Evolutionary conservation across 2,113 vertebrate species (phyloP).

Genomic region (Falco punctatus): DNA sequence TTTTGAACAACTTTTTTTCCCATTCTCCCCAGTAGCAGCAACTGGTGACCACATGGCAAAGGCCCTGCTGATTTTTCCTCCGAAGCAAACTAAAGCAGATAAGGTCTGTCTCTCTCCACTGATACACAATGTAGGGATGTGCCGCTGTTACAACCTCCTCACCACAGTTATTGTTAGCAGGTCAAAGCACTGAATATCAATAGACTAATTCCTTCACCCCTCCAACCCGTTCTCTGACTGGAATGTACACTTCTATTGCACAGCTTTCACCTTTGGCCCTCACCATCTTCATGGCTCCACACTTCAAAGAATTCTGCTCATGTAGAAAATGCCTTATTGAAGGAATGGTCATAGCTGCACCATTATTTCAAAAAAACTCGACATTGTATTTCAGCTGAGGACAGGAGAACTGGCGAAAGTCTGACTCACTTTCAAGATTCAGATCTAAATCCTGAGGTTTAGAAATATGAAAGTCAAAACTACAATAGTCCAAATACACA

Average conservation of each 20-base stretch:
- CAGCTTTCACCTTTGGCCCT: conserved; percentile 68
- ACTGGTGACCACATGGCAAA: not conserved
- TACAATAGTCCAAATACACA: conserved; percentile 9
- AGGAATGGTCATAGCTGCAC: conserved; percentile 6
- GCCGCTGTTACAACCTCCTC: conserved; percentile 72
- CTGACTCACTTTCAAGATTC: conserved; percentile 60
- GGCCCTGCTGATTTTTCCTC: not conserved
- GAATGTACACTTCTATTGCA: conserved; percentile 52
- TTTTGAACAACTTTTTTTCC: not conserved
- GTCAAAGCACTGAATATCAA: conserved; percentile 82
- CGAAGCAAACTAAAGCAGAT: not conserved
- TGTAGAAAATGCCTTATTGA: not conserved
- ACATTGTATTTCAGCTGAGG: conserved; percentile 36
- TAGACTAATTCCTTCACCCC: conserved; percentile 59
- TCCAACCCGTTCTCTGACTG: conserved; percentile 62
- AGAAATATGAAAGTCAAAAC: conserved; percentile 57
- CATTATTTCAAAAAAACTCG: conserved; percentile 47
- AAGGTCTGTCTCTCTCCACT: not conserved
- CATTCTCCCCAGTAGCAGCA: not conserved
- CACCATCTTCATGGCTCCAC: not conserved
- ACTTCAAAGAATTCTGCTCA: conserved; percentile 55
- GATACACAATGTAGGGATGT: conserved; percentile 56
- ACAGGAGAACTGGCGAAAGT: conserved; percentile 56
- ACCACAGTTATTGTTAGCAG: conserved; percentile 69
- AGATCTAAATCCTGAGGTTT: conserved; percentile 67